Evolutionary conservation across 2,797 vertebrate genomes (phyloP), one percentile per base, ranked within the genome.

Genomic region (Sebastes trivittatus): DNA sequence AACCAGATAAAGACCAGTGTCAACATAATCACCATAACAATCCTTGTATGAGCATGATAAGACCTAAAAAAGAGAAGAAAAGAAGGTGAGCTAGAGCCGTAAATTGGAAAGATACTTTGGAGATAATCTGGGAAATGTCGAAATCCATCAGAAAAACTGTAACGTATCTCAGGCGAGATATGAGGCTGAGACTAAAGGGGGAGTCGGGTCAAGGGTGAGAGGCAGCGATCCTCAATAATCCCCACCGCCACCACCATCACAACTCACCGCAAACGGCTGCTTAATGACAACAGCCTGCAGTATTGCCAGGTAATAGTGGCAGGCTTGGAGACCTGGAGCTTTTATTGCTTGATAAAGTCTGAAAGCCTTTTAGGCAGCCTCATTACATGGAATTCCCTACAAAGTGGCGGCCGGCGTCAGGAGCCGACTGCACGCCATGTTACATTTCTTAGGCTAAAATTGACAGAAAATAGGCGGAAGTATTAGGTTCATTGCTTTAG

Each of bases 321-420:
- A 23, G 77, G 59, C 75, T 80, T 80, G 72, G 86, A 90, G 89
- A 90, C 92, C 88, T 82, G 92, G 88, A 76, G 94, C 95, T 95
- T 95, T 96, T 96, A 96, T 90, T 91, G 91, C 91, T 94, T 96
- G 93, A 96, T 96, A 93, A 95, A 95, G 93, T 94, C 95, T 96
- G 94, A 96, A 96, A 96, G 94, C 95, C 92, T 95, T 92, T 94
- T 93, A 91, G 86, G 85, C 83, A 80, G 70, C 85, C 89, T 94
- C 88, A 94, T 94, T 94, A 94, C 86, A 79, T 42, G 79, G 89
- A 92, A 90, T 93, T 91, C 90, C 83, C 87, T 80, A 88, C 76
- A 92, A 93, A 94, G 90, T 92, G 92, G 80, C 67, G 75, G 78
- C 83, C 29, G 70, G 84, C 83, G 73, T 87, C 78, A 61, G 83